Evolutionary conservation across 1,140 invertebrate genomes (phyloP).

Genomic region (Wasmannia auropunctata): DNA sequence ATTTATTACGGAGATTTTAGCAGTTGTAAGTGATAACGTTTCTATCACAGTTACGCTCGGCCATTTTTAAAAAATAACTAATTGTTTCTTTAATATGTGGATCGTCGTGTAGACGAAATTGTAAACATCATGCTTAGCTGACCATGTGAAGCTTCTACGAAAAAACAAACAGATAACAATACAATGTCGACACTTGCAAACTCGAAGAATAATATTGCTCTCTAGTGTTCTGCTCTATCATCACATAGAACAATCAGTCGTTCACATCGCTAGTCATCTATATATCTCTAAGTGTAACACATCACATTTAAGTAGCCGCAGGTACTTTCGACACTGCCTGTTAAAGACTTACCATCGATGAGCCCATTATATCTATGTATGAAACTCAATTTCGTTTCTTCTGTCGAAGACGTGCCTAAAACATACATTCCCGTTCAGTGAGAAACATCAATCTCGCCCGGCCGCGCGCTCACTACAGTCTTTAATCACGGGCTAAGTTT

Average conservation of each 20-base stretch:
- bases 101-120: not conserved
- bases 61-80: not conserved
- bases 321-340: constrained; percentile 60
- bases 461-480: constrained; percentile 13
- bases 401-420: constrained; percentile 72
- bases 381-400: constrained; percentile 71
- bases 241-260: constrained; percentile 56
- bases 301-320: constrained; percentile 68
- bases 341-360: constrained; percentile 74
- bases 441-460: constrained; percentile 49
- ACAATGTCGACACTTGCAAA: constrained; percentile 3
- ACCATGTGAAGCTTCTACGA: constrained; percentile 48
- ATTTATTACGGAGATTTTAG: not conserved
- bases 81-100: not conserved
- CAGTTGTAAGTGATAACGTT: not conserved
- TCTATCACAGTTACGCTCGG: not conserved
- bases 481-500: not conserved
- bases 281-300: constrained; percentile 66
- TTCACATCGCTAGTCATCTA: constrained; percentile 67
- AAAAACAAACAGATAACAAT: constrained; percentile 38
- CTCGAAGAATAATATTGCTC: not conserved
- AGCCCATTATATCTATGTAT: constrained; percentile 72
- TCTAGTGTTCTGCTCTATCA: constrained; percentile 40
- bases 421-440: constrained; percentile 73
- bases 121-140: constrained; percentile 58